These are phyloP conservation scores for Clistopyga incitator DNA, from an alignment of 2,888 invertebrate genomes.

Conservation along the genomic window DNA sequence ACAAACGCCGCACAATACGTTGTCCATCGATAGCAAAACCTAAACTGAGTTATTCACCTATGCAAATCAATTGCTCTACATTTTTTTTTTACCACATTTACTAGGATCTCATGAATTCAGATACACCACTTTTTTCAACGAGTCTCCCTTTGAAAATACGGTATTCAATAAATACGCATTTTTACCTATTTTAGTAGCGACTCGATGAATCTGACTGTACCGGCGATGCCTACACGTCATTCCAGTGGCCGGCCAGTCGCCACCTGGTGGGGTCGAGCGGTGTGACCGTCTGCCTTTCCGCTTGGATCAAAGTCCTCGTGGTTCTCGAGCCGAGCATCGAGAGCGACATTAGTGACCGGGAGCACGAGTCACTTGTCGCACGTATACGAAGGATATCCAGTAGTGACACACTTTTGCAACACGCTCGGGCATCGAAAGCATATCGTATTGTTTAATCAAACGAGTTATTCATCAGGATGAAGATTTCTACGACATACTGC, in stretches of 20 bases:
- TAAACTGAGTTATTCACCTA: too few relatives aligned
- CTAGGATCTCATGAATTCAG: too few relatives aligned
- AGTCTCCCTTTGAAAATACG: too few relatives aligned
- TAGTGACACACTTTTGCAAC: constrained; percentile 52
- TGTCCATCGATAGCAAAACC: too few relatives aligned
- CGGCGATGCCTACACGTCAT: not conserved
- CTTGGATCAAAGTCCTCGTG: constrained; percentile 59
- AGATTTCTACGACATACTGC: constrained; percentile 79
- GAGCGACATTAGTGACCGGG: constrained; percentile 79
- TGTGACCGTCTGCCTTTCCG: constrained; percentile 34
- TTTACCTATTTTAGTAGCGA: too few relatives aligned
- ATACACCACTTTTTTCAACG: too few relatives aligned
- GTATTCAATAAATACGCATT: too few relatives aligned
- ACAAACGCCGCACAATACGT: too few relatives aligned
- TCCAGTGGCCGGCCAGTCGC: constrained; percentile 16
- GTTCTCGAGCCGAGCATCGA: constrained; percentile 76
- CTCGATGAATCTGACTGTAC: too few relatives aligned
- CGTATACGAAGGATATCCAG: constrained; percentile 64
- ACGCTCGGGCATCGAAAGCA: not conserved
- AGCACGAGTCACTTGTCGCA: constrained; percentile 76
- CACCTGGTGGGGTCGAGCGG: constrained; percentile 68
- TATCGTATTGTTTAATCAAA: not conserved
- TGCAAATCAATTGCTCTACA: too few relatives aligned
- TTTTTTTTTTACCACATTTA: too few relatives aligned
- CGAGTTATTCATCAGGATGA: constrained; percentile 72